Percentiles rank a stretch among this genome's conserved stretches.
phyloP scores from a whole-genome alignment of 1,140 invertebrate species.

The Philopotamus ludificatus region DNA sequence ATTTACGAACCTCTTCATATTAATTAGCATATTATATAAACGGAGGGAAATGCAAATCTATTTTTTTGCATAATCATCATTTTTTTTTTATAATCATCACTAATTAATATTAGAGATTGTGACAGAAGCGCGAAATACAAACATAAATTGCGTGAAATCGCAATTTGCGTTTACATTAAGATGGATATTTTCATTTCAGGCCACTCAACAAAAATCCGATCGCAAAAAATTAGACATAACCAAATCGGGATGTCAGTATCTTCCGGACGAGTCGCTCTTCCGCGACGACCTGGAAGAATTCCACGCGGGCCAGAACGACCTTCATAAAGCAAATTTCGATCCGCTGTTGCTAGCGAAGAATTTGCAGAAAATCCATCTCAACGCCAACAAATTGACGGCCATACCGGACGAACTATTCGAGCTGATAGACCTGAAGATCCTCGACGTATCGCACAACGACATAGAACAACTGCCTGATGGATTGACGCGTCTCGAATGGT shows the following conservation, averaged over 20 bases:
- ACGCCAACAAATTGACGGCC: conserved; percentile 58
- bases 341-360: conserved; percentile 50
- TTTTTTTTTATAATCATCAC: not conserved
- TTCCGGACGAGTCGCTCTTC: conserved; percentile 40
- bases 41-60: not conserved
- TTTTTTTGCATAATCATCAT: not conserved
- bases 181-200: conserved; percentile 43
- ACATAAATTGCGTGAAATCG: not conserved
- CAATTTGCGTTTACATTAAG: not conserved
- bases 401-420: conserved; percentile 62
- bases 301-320: conserved; percentile 50
- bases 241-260: conserved; percentile 50
- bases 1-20: not conserved
- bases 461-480: conserved; percentile 62
- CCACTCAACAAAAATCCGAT: conserved; percentile 49
- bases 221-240: conserved; percentile 52
- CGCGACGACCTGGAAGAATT: conserved; percentile 49
- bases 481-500: conserved; percentile 65
- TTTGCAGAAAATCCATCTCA: conserved; percentile 59
- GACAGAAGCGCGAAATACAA: not conserved
- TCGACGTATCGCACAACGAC: conserved; percentile 71
- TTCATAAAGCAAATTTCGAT: conserved; percentile 40
- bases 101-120: not conserved
- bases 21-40: not conserved
- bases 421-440: conserved; percentile 58